Base-by-base conservation (phyloP, 2,113 vertebrate genomes). In the Nyctereutes procyonoides region DNA sequence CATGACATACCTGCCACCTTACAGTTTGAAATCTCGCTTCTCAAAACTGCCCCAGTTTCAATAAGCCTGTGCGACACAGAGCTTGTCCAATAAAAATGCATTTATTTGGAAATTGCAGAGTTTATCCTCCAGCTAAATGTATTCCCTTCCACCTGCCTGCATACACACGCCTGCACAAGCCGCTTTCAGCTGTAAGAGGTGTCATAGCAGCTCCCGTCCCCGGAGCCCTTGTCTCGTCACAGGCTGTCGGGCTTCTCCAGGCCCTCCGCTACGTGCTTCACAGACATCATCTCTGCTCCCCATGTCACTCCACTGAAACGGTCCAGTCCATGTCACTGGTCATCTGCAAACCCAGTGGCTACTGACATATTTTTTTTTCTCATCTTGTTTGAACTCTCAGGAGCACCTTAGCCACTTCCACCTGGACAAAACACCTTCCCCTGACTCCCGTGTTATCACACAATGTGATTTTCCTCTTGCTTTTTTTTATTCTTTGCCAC, bases 21-120 rank as follows among this genome's bases (percentile, higher is more conserved):
- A 9, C 15, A 63, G 28, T n/a, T 55, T 35, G 86, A 95, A 85
- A 87, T 81, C 32, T 53, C 90, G 24, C 43, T 87, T 92, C 83
- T 43, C 93, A 81, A 94, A 67, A 48, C 60, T 71, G 22, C 28
- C 48, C 20, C 60, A 97, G 77, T 16, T 94, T 91, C 93, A 86
- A 60, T 77, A 86, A 97, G 93, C 43, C 48, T 77, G n/a, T 51
- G 77, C 0, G 16, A 69, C n/a, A 55, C 28, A 90, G 13, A 92
- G 11, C 22, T 69, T 60, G 7, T 92, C 88, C 5, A 5, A 24
- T 26, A 24, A 56, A 79, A 79, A 53, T n/a, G 56, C 22, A 38
- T 88, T 90, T 95, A 53, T 35, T 67, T 90, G n/a, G 7, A 74
- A 90, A 86, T 17, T 82, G 26, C 0, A 60, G 38, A 26, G 9